Evolutionary conservation across 1,140 invertebrate species (phyloP).

Genomic region (Cydia fagiglandana): DNA sequence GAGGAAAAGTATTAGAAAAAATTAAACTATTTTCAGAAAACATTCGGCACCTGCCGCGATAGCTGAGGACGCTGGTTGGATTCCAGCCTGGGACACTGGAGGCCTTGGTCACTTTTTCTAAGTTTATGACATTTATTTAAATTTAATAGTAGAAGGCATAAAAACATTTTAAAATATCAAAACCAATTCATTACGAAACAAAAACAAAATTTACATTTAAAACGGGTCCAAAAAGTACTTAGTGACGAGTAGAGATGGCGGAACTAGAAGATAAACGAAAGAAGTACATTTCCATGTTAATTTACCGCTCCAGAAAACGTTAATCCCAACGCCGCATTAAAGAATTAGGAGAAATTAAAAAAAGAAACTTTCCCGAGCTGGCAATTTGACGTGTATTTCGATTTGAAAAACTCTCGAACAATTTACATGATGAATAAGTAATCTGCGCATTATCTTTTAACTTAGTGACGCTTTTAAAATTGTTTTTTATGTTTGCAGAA

Average conservation of each 20-base stretch:
- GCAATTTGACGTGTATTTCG: conserved; percentile 46
- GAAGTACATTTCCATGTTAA: conserved; percentile 32
- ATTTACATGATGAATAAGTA: conserved; percentile 59
- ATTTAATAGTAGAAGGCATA: too few species aligned
- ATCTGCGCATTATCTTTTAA: conserved; percentile 48
- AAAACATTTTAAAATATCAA: neutral
- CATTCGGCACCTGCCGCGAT: too few species aligned
- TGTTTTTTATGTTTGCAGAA: neutral
- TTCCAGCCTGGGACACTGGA: too few species aligned
- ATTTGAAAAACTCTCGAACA: conserved; percentile 53
- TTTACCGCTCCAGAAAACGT: conserved; percentile 30
- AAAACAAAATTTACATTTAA: conserved; percentile 29
- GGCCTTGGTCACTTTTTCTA: too few species aligned
- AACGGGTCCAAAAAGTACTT: conserved; percentile 13
- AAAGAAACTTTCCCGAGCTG: conserved; percentile 20
- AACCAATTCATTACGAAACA: conserved; percentile 19
- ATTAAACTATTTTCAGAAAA: too few species aligned
- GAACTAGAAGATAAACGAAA: conserved; percentile 32
- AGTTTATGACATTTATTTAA: too few species aligned
- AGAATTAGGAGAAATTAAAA: conserved; percentile 32
- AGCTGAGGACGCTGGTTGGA: too few species aligned
- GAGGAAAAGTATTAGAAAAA: too few species aligned
- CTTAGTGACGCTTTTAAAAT: conserved; percentile 50
- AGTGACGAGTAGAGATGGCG: conserved; percentile 15
- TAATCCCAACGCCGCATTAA: conserved; percentile 28